Percentiles rank a stretch among this genome's conserved stretches.
These are phyloP conservation scores for Chiloscyllium plagiosum DNA, from an alignment of 2,113 vertebrate genomes.

Conservation along the genomic window DNA sequence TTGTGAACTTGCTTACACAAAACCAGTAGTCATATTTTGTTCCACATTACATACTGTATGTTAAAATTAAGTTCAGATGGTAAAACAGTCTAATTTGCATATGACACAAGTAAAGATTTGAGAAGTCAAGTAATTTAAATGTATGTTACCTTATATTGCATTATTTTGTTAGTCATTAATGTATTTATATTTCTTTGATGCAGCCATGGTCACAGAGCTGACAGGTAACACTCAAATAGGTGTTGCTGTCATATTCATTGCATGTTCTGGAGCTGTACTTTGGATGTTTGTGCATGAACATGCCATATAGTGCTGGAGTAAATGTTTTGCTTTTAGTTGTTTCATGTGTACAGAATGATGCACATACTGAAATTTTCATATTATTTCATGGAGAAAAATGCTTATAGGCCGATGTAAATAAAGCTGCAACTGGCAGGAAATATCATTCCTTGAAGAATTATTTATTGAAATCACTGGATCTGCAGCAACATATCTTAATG, in stretches of 20 bases:
- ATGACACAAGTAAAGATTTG: neutral
- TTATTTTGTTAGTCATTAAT: constrained; percentile 45
- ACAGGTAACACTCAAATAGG: constrained; percentile 74
- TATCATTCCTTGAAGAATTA: neutral
- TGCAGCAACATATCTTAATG: neutral
- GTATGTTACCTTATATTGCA: neutral
- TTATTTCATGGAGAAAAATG: neutral
- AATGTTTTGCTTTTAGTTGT: neutral
- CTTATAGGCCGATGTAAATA: neutral
- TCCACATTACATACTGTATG: neutral
- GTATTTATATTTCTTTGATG: constrained; percentile 65
- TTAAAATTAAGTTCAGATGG: neutral
- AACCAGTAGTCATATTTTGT: neutral
- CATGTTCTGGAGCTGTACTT: neutral
- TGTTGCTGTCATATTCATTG: constrained; percentile 34
- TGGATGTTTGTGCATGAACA: constrained; percentile 10
- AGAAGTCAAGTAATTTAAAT: neutral
- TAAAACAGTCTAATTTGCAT: neutral
- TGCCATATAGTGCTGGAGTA: neutral
- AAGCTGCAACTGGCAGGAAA: neutral
- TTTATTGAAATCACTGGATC: neutral
- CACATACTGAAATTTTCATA: neutral
- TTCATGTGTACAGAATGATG: neutral
- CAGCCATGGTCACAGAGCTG: constrained; percentile 95
- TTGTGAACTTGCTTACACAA: neutral